Evolutionary conservation across 2,888 invertebrate genomes (phyloP).

Genomic region (Terebella lapidaria): DNA sequence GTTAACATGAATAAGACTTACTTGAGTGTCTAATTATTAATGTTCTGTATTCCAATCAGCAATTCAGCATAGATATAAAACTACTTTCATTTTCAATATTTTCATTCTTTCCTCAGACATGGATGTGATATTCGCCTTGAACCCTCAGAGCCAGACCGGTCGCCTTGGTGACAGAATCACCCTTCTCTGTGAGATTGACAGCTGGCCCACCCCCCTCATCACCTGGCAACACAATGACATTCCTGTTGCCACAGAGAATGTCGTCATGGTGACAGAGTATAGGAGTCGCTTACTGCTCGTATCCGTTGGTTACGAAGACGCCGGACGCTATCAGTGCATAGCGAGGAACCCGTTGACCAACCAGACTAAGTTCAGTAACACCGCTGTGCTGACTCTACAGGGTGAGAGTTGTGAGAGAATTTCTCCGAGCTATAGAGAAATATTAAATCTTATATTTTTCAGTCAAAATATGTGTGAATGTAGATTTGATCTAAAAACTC

Average conservation of each 20-base stretch:
- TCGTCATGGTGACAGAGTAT: not conserved
- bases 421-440: no score
- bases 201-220: not conserved
- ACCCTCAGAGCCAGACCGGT: not conserved
- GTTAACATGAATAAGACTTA: no score
- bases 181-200: not conserved
- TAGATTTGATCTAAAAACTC: no score
- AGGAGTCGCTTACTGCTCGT: not conserved
- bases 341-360: not conserved
- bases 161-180: not conserved
- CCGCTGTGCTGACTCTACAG: not conserved
- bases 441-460: no score
- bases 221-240: not conserved
- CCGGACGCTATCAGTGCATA: not conserved
- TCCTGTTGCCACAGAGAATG: not conserved
- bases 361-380: not conserved
- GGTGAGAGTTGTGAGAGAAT: not conserved
- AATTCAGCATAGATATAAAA: no score
- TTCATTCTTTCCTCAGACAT: no score
- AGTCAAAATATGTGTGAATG: no score
- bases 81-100: no score
- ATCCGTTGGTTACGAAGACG: not conserved
- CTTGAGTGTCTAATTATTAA: no score
- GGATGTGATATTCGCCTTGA: not conserved
- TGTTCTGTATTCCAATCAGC: no score